Evolutionary conservation across 2,113 vertebrate species (phyloP), one percentile per base, ranked within the genome.

Genomic region (Mesocricetus auratus): DNA sequence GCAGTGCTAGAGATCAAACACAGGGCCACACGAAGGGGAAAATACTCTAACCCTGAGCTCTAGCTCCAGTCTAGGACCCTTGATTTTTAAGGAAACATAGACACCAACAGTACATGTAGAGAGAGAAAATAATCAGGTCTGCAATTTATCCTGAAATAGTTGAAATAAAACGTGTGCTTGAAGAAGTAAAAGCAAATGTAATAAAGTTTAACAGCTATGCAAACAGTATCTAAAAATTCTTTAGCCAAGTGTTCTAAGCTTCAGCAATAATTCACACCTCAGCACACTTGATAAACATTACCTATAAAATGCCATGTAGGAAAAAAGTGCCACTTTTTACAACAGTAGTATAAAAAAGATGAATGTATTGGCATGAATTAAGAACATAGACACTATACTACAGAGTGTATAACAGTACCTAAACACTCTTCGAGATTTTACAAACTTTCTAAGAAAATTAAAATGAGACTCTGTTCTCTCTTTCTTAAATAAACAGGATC

Each of bases 371-470:
- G 45, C 9, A 90, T 33, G 4, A 50, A 94, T 66, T 22, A 68
- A n/a, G n/a, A n/a, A n/a, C n/a, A 91, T 53, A 89, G 89, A 96
- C 94, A 78, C 16, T 29, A 89, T 1, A 88, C n/a, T 71, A 96
- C 53, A 56, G 9, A 68, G 29, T 68, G 3, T 24, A 78, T 45
- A 94, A 79, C 24, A 87, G 33, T 31, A 93, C 26, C 68, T 8
- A 79, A 73, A 8, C 12, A n/a, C 78, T 10, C 24, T 16, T 90
- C 2, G 50, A 17, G n/a, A 89, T 53, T 92, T 66, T 71, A 94
- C 62, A 93, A 79, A 81, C 60, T 79, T 29, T 50, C 56, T 64
- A 45, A 66, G 39, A 47, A 60, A 42, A 56, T n/a, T 86, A 53
- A 64, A 86, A 68, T 60, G 85, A 91, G 8, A 68, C 21, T 68